Evolutionary conservation across 2,113 vertebrate species (phyloP).

Genomic region (Galemys pyrenaicus): DNA sequence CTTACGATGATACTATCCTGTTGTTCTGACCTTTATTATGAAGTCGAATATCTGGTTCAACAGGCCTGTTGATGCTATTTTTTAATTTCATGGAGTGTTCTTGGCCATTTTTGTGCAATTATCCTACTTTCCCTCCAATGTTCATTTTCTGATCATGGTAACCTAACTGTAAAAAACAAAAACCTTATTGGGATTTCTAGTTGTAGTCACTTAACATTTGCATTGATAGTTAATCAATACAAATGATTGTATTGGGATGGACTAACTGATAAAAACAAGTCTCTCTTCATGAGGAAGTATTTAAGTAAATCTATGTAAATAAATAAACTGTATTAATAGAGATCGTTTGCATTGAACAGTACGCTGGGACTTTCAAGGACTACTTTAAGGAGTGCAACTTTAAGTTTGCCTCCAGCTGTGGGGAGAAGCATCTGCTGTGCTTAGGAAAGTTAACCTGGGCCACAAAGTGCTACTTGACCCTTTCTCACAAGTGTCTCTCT

Average conservation of each 20-base stretch:
- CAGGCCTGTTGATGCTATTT: not conserved
- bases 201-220: not conserved
- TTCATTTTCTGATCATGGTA: not conserved
- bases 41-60: not conserved
- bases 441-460: not conserved
- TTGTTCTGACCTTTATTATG: not conserved
- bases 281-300: not conserved
- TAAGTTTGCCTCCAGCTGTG: not conserved
- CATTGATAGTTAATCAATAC: not conserved
- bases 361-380: not conserved
- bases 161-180: not conserved
- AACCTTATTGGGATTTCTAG: constrained; percentile 8
- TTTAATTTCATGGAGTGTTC: not conserved
- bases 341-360: not conserved
- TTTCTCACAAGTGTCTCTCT: not conserved
- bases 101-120: not conserved
- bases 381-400: not conserved
- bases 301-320: constrained; percentile 24
- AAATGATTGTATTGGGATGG: not conserved
- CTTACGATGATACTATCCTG: not conserved
- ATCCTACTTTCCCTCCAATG: not conserved
- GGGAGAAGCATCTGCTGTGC: no score
- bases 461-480: not conserved
- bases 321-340: not conserved
- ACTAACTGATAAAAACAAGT: not conserved